phyloP scores from a whole-genome alignment of 2,113 vertebrate genomes.

The Hippocampus mohnikei region DNA sequence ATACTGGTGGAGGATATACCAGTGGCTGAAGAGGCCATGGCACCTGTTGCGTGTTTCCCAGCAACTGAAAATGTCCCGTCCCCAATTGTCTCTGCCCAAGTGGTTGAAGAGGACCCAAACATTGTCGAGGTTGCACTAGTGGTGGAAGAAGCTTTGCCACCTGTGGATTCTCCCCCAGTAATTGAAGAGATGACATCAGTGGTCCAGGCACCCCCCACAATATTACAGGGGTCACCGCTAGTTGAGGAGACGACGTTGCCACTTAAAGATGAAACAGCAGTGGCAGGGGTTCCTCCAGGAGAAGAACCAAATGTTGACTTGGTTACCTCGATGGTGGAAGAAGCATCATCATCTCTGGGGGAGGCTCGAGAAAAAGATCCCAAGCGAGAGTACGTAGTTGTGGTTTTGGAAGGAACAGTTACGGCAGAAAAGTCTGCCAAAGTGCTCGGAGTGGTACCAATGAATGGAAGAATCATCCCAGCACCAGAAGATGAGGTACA shows the following conservation, averaged over 20 bases:
- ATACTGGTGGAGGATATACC: background rate
- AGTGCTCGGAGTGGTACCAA: conserved; percentile 62
- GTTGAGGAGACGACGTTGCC: background rate
- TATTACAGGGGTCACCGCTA: background rate
- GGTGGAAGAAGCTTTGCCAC: background rate
- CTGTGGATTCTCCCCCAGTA: background rate
- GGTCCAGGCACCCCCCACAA: background rate
- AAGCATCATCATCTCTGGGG: background rate
- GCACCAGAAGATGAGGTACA: conserved; percentile 59
- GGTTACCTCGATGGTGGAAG: background rate
- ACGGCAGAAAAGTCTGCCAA: conserved; percentile 59
- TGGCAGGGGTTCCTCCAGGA: background rate
- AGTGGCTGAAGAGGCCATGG: background rate
- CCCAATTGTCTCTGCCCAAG: background rate
- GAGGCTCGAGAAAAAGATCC: conserved; percentile 19
- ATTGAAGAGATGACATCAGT: background rate
- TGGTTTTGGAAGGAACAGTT: conserved; percentile 67
- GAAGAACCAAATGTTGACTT: background rate
- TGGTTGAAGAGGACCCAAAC: background rate
- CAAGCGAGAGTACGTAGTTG: conserved; percentile 63
- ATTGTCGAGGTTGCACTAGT: background rate
- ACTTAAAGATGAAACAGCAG: too few species aligned
- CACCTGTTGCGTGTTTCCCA: background rate
- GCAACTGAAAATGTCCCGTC: background rate
- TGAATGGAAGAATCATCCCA: conserved; percentile 61